Evolutionary conservation across 2,888 invertebrate species (phyloP).

Genomic region (Clitarchus hookeri): DNA sequence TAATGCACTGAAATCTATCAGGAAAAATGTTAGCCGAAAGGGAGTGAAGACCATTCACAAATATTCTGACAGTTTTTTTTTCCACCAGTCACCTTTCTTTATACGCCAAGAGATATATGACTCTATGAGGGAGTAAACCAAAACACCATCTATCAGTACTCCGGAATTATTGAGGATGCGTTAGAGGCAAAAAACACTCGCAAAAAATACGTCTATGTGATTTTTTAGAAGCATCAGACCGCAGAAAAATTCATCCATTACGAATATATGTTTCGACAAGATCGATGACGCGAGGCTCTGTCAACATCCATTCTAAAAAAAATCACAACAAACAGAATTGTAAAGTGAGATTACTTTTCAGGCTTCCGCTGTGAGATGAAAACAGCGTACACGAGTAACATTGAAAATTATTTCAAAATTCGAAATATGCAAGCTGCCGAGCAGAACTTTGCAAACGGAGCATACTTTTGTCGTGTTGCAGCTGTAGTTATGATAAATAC

Average conservation of each 20-base stretch:
- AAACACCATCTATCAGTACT: conserved; percentile 10
- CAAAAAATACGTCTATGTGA: not conserved
- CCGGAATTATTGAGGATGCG: not conserved
- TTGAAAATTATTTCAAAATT: too few relatives aligned
- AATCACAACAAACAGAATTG: too few relatives aligned
- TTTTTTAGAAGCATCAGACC: not conserved
- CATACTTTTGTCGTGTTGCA: too few relatives aligned
- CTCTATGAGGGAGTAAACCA: not conserved
- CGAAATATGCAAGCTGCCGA: too few relatives aligned
- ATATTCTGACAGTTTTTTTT: not conserved
- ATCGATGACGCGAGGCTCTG: not conserved
- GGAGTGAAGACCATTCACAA: not conserved
- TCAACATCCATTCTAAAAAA: too few relatives aligned
- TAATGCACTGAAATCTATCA: not conserved
- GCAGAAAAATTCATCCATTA: not conserved
- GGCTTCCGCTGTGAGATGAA: too few relatives aligned
- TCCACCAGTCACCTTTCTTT: not conserved
- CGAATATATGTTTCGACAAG: not conserved
- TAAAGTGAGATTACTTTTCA: too few relatives aligned
- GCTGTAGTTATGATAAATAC: too few relatives aligned
- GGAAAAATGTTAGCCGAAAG: not conserved
- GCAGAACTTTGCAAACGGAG: too few relatives aligned
- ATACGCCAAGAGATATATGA: not conserved
- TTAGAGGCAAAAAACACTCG: not conserved
- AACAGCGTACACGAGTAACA: too few relatives aligned